These are phyloP conservation scores for Theonella swinhoei DNA, from an alignment of 37 sponge, comb jelly and placozoan species.

Conservation along the genomic window DNA sequence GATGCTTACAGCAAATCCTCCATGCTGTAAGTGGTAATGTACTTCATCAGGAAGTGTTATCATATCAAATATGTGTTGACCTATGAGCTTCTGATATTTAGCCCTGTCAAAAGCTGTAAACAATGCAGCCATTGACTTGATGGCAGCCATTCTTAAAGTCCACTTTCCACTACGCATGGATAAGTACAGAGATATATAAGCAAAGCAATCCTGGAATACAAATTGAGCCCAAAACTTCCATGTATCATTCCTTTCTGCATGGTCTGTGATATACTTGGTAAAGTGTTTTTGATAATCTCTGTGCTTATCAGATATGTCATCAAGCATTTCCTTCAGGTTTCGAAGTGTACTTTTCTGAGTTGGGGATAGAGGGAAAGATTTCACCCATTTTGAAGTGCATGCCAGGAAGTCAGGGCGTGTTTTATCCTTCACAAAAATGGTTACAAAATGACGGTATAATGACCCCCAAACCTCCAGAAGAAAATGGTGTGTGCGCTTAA, in stretches of 20 bases:
- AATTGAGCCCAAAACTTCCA: conserved; percentile 40
- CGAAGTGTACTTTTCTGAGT: not conserved
- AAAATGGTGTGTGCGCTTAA: conserved; percentile 22
- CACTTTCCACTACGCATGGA: conserved; percentile 42
- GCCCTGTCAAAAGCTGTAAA: conserved; percentile 38
- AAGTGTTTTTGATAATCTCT: not conserved
- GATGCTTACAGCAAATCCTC: conserved; percentile 35
- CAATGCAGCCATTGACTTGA: conserved; percentile 21
- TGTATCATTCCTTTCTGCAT: not conserved
- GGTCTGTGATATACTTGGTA: not conserved
- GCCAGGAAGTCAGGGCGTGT: not conserved
- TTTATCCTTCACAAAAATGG: not conserved
- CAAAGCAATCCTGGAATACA: conserved; percentile 15
- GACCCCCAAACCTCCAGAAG: conserved; percentile 31
- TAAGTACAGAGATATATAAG: conserved; percentile 20
- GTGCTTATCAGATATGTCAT: not conserved
- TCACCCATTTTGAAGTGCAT: not conserved
- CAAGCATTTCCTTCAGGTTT: conserved; percentile 4
- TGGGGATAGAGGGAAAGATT: conserved; percentile 1
- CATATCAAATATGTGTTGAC: conserved; percentile 17
- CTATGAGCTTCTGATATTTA: conserved; percentile 15
- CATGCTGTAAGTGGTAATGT: not conserved
- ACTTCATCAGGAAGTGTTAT: conserved; percentile 2
- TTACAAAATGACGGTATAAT: conserved; percentile 6
- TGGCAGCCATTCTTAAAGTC: conserved; percentile 30